Base-by-base conservation (phyloP, 2,797 vertebrate species). In the Antrozous pallidus region DNA sequence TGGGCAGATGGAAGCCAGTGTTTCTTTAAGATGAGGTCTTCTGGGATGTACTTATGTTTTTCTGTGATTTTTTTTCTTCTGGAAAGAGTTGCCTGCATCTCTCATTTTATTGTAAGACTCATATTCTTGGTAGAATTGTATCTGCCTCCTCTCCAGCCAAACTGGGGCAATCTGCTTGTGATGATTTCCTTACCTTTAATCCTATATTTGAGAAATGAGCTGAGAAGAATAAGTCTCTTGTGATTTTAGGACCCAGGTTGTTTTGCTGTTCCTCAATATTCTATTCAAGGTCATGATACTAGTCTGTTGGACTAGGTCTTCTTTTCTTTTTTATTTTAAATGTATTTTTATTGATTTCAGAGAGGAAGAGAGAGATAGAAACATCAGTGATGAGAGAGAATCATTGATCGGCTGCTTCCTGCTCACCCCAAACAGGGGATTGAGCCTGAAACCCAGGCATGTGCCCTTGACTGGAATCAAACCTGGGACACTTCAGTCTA, bases 141-240 rank as follows among this genome's bases (percentile, higher is more conserved):
- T 65, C 56, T 63, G 40, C 47, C 16, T 26, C 9, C n/a, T 33
- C 56, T 85, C 7, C 8, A 38, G 80, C 31, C 51, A 77, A 63
- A 70, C 63, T 18, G 80, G 33, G 28, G 54, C 58, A 22, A 42
- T 79, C 36, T 87, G 69, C 56, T 36, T 86, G 45, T 70, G 67
- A 36, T 38, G 58, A 0, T 8, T 20, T 75, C 49, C 61, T 94
- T 40, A 8, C 77, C 67, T 71, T 28, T 6, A 63, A 88, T 61
- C 65, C 42, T 47, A 11, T 40, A 83, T 89, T 93, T 81, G 71
- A 87, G 91, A 86, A 95, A 83, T 70, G 93, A 95, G 58, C 70
- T 93, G 71, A 95, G 93, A 86, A 86, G 94, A 61, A 36, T 33
- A 95, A 75, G 33, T 75, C 78, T 67, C 38, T 92, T 74, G 54